Percentiles rank a stretch among this genome's conserved stretches.
Evolutionary conservation across 2,797 vertebrate genomes (phyloP).

Genomic region (Florisuga fusca): DNA sequence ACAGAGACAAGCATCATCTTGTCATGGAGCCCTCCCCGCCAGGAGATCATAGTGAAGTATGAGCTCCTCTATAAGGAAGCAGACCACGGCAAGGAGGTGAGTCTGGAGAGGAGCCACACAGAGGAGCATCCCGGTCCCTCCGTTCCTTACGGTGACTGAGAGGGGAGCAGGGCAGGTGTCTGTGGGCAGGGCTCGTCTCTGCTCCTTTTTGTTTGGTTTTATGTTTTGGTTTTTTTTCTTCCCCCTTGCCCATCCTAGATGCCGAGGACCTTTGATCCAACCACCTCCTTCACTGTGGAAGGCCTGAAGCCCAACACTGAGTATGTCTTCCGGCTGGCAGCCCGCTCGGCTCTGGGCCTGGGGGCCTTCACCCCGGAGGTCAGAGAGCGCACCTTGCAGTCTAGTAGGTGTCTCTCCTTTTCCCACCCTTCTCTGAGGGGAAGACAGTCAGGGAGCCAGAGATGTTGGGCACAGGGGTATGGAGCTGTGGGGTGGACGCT

Average conservation of each 20-base stretch:
- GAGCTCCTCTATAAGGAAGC: slow-evolving; percentile 91
- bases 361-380: slow-evolving; percentile 96
- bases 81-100: slow-evolving; percentile 85
- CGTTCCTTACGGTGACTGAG: accelerated
- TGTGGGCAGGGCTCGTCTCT: background rate
- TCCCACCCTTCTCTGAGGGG: slow-evolving; percentile 67
- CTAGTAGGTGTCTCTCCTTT: slow-evolving; percentile 92
- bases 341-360: slow-evolving; percentile 92
- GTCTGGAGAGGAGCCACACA: background rate
- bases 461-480: slow-evolving; percentile 31
- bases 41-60: slow-evolving; percentile 93
- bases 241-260: slow-evolving; percentile 76
- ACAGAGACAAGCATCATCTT: slow-evolving; percentile 92
- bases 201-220: slow-evolving; percentile 29
- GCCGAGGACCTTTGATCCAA: slow-evolving; percentile 88
- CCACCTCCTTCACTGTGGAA: slow-evolving; percentile 89
- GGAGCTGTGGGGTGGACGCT: background rate
- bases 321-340: slow-evolving; percentile 94
- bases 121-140: background rate
- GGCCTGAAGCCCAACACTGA: slow-evolving; percentile 93
- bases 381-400: slow-evolving; percentile 95
- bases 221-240: background rate
- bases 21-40: slow-evolving; percentile 93
- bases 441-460: slow-evolving; percentile 57
- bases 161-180: background rate